Percentiles rank a stretch among this genome's conserved stretches.
These are phyloP conservation scores for Myanophis thanlyinensis DNA, from an alignment of 2,113 vertebrate genomes.

Conservation along the genomic window DNA sequence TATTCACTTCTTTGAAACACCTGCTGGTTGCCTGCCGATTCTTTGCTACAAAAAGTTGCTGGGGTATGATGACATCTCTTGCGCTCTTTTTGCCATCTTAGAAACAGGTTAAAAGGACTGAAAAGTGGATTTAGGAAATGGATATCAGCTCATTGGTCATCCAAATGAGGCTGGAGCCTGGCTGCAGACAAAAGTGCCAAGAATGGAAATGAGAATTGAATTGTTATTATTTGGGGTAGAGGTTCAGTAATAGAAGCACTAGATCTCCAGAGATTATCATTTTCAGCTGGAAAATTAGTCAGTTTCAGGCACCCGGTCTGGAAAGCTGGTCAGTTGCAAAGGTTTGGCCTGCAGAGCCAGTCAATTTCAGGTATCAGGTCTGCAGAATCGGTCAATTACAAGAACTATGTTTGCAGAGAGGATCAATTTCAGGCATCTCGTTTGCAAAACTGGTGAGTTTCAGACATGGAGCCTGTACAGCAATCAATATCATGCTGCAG, in stretches of 20 bases:
- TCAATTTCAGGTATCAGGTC: too few relatives aligned
- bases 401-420: neutral
- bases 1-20: neutral
- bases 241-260: neutral
- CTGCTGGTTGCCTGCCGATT: neutral
- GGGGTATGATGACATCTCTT: neutral
- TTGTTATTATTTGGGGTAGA: neutral
- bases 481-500: neutral
- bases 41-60: neutral
- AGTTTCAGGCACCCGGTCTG: neutral
- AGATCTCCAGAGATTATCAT: neutral
- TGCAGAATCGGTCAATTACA: too few relatives aligned
- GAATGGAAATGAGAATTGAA: neutral
- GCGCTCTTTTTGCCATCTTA: neutral
- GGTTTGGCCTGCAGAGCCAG: neutral
- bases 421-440: too few relatives aligned
- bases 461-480: neutral
- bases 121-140: neutral
- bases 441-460: neutral
- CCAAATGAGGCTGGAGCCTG: neutral
- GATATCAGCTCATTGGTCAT: neutral
- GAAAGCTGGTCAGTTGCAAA: neutral
- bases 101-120: neutral
- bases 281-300: neutral
- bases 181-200: neutral